Evolutionary conservation across 2,797 vertebrate genomes (phyloP).

Genomic region (Echiichthys vipera): DNA sequence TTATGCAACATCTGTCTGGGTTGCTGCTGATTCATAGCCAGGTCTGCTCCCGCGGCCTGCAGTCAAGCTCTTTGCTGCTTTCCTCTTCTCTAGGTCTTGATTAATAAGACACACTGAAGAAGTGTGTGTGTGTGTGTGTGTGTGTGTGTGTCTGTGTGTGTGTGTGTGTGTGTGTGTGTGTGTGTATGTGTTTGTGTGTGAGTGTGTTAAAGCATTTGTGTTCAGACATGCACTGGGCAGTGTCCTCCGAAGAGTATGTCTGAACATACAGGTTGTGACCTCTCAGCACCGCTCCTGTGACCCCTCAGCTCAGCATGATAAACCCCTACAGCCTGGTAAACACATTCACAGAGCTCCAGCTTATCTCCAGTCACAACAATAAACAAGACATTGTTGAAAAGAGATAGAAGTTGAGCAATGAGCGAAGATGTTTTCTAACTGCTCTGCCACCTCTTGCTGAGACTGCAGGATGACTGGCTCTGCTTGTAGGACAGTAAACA

Average conservation of each 20-base stretch:
- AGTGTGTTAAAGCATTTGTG: slow-evolving; percentile 35
- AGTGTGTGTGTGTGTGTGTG: neutral
- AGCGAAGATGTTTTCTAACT: slow-evolving; percentile 28
- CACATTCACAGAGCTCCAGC: slow-evolving; percentile 38
- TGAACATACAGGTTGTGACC: slow-evolving; percentile 73
- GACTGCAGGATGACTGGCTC: slow-evolving; percentile 11
- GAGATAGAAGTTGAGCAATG: slow-evolving; percentile 43
- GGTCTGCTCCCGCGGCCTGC: slow-evolving; percentile 32
- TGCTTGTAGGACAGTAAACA: slow-evolving; percentile 5
- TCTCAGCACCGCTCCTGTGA: slow-evolving; percentile 56
- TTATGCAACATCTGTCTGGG: slow-evolving; percentile 48
- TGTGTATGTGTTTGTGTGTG: no score
- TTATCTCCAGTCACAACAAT: slow-evolving; percentile 54
- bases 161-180: neutral
- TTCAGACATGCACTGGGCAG: slow-evolving; percentile 26
- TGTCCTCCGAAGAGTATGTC: slow-evolving; percentile 62
- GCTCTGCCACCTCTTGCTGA: neutral
- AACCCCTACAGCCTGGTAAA: slow-evolving; percentile 56
- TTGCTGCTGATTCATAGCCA: slow-evolving; percentile 43
- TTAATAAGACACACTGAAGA: slow-evolving; percentile 58
- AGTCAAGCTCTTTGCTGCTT: slow-evolving; percentile 43
- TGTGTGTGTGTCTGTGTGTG: slow-evolving; percentile 1
- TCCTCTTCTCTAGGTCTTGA: slow-evolving; percentile 40
- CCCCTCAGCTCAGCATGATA: slow-evolving; percentile 37
- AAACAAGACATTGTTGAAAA: slow-evolving; percentile 49